Base-by-base conservation (phyloP, 2,797 vertebrate species). In the Lepus townsendii region DNA sequence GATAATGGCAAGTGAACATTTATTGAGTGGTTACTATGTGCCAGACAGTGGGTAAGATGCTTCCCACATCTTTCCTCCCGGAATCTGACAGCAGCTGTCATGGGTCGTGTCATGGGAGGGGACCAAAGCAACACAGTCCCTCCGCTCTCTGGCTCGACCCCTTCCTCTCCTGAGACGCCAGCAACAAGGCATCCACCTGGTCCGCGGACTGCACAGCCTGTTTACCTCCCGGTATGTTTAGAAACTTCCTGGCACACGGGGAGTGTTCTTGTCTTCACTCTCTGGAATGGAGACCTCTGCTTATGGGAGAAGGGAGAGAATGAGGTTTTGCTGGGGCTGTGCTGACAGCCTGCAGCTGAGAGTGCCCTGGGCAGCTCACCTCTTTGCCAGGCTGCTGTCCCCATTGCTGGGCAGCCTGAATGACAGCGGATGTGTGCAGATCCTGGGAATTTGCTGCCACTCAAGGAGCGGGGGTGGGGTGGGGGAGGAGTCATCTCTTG, bases 1-100 rank as follows among this genome's bases (percentile, higher is more conserved):
- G 11, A 47, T 35, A 38, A 86, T 52, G 38, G 32, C 71, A 57
- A 83, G 24, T 20, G 63, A 80, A 42, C 50, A 32, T 93, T 68
- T 84, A 84, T 42, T 92, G 73, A 93, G 78, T 73, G 52, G 68
- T 73, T 84, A 86, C 85, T 95, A 75, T 80, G 32, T 87, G 65
- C 85, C 84, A 88, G 80, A 42, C 50, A 16, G 3, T 17, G 10
- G 42, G 32, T 47, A 38, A 83, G 83, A 72, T 6, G 63, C 88
- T 35, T 76, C 24, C 1, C 3, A 0, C 1, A 1, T 26, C n/a
- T 68, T 83, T 95, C 76, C 76, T 83, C 50, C 20, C 20, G 38
- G 62, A 80, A 6, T 26, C 50, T 54, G 54, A 93, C 75, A 69
- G 78, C 16, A 47, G 52, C 27, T 10, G 5, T 47, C 72, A 17